phyloP scores from a whole-genome alignment of 35 echinoderm and acorn worm species.

The Nesometra sesokonis region DNA sequence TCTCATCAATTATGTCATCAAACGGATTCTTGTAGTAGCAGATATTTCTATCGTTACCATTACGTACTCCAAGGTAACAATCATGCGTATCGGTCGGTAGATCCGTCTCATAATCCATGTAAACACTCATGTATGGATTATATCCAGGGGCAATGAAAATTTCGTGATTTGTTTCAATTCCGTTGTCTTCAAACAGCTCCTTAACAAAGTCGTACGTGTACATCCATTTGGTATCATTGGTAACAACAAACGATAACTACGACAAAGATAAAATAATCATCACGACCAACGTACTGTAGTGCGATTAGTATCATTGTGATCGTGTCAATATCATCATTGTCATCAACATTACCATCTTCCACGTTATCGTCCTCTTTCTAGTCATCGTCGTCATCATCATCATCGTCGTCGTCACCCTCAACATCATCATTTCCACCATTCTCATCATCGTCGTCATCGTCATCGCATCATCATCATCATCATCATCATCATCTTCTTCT shows the following conservation, averaged over 20 bases:
- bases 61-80: background rate
- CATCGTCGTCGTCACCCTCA: no score
- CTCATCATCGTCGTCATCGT: no score
- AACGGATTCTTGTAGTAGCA: conserved; percentile 35
- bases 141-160: conserved; percentile 38
- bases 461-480: no score
- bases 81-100: background rate
- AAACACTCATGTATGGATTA: conserved; percentile 4
- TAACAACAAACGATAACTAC: conserved; percentile 38
- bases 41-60: background rate
- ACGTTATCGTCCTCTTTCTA: no score
- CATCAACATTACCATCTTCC: no score
- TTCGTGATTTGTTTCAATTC: conserved; percentile 38
- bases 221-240: conserved; percentile 41
- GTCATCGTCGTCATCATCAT: no score
- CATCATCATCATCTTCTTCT: no score
- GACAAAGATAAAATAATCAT: background rate
- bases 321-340: no score
- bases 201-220: conserved; percentile 13
- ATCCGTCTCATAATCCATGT: background rate
- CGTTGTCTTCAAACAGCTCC: conserved; percentile 27
- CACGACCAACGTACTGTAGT: no score
- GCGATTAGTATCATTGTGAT: no score
- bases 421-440: no score
- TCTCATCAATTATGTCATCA: conserved; percentile 37